Evolutionary conservation across 2,113 vertebrate species (phyloP).

Genomic region (Marmota flaviventris): DNA sequence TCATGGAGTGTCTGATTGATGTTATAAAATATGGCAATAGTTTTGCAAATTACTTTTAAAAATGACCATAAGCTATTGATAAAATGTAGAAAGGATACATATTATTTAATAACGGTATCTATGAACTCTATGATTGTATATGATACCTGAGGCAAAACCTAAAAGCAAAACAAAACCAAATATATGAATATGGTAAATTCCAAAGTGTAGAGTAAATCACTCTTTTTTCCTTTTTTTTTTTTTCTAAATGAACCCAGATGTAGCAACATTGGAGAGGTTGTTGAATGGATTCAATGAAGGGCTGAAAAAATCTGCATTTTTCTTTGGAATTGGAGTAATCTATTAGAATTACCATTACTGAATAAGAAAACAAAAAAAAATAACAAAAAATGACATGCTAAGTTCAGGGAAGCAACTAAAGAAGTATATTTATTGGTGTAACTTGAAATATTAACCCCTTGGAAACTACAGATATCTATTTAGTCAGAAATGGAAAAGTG

Average conservation of each 20-base stretch:
- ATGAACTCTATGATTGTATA: not conserved
- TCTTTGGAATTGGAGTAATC: not conserved
- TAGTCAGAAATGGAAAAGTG: constrained; percentile 80
- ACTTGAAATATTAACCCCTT: constrained; percentile 80
- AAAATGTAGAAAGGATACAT: not conserved
- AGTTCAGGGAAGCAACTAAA: constrained; percentile 39
- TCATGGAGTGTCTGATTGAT: not conserved
- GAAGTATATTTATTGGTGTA: constrained; percentile 45
- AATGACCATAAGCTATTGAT: not conserved
- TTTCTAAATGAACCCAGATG: not conserved
- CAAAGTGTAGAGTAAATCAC: not conserved
- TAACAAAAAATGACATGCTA: not conserved
- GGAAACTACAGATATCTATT: constrained; percentile 76
- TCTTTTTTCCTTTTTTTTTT: not conserved
- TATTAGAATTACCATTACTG: constrained; percentile 9
- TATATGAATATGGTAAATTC: not conserved
- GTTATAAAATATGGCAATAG: not conserved
- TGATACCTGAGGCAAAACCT: not conserved
- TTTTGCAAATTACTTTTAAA: not conserved
- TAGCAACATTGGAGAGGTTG: not conserved
- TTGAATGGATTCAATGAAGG: not conserved
- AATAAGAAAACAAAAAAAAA: constrained; percentile 35
- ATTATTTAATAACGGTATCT: not conserved
- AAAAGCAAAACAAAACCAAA: not conserved
- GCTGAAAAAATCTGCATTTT: not conserved